Evolutionary conservation across 2,797 vertebrate species (phyloP).

Genomic region (Prunella strophiata): DNA sequence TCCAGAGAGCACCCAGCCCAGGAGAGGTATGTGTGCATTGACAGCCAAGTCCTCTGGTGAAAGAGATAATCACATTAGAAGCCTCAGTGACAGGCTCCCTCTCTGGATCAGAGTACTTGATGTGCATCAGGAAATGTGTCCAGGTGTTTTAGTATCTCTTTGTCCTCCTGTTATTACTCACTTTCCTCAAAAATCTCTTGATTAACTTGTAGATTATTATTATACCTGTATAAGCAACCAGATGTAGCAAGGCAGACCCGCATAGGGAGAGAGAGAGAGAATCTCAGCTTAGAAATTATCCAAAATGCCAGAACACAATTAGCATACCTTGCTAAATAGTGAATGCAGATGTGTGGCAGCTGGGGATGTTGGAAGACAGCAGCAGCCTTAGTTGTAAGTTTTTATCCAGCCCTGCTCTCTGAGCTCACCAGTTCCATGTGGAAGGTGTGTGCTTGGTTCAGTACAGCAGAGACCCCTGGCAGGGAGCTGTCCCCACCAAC

Average conservation of each 20-base stretch:
- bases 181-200: background rate
- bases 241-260: background rate
- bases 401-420: background rate
- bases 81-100: conserved; percentile 47
- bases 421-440: background rate
- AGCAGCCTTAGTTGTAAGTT: background rate
- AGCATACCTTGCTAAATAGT: conserved; percentile 88
- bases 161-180: background rate
- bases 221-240: background rate
- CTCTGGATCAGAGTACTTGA: conserved; percentile 64
- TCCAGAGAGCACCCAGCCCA: conserved; percentile 64
- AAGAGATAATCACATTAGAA: background rate
- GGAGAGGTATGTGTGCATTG: conserved; percentile 54
- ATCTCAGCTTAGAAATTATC: background rate
- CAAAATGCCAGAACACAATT: conserved; percentile 81
- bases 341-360: conserved; percentile 86
- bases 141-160: background rate
- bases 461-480: background rate
- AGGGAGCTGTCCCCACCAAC: background rate
- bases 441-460: background rate
- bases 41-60: conserved; percentile 21
- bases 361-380: conserved; percentile 50
- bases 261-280: background rate
- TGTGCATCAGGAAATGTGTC: background rate
- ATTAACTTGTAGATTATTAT: background rate